Evolutionary conservation across 2,113 vertebrate species (phyloP).

Genomic region (Xerus inauris): DNA sequence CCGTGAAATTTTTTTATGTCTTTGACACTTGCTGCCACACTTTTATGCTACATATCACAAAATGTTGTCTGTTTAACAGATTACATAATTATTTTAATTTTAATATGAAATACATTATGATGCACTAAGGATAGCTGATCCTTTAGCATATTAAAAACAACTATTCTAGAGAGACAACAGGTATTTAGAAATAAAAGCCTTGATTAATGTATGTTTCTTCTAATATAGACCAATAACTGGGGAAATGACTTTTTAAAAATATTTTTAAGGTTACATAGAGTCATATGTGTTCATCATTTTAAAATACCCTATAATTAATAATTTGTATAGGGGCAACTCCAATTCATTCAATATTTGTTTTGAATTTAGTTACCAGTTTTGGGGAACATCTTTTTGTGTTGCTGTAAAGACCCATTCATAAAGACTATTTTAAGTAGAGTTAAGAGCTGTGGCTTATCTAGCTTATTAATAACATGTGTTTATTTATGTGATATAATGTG

Average conservation of each 20-base stretch:
- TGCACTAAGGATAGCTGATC: not conserved
- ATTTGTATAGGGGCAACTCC: not conserved
- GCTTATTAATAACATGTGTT: not conserved
- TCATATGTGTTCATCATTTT: conserved; percentile 5
- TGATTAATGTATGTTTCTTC: not conserved
- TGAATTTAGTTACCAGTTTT: not conserved
- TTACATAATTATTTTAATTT: conserved; percentile 12
- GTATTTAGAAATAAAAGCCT: conserved; percentile 40
- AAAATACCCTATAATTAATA: not conserved
- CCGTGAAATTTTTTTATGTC: not conserved
- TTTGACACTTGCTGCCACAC: not conserved
- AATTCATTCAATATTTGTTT: not conserved
- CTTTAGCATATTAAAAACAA: not conserved
- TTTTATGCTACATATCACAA: not conserved
- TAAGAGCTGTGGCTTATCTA: not conserved
- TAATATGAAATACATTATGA: not conserved
- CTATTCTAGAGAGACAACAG: not conserved
- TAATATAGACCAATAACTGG: not conserved
- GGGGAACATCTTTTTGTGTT: not conserved
- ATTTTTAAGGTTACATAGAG: not conserved
- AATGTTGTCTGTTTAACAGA: not conserved
- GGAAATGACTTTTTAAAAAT: not conserved
- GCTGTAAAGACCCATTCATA: not conserved
- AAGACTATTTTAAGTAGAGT: not conserved
- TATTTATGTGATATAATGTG: not conserved